Base-by-base conservation (phyloP, 2,888 invertebrate genomes). In the Parasteatoda lunata region DNA sequence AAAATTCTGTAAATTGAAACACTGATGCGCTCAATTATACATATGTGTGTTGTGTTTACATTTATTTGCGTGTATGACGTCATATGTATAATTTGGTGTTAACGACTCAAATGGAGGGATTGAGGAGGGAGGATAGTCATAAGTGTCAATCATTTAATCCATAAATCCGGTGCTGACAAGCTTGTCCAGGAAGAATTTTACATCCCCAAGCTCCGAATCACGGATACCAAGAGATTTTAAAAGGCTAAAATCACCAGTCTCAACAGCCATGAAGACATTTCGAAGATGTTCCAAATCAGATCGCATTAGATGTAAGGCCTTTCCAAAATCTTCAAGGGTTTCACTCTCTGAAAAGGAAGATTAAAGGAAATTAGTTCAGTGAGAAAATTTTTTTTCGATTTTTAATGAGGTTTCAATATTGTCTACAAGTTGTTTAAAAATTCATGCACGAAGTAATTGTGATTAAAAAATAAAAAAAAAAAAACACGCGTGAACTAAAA, bases 141-240 rank as follows among this genome's bases (percentile, higher is more conserved):
- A 6, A n/a, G 48, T 71, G n/a, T 64, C 48, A 71, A n/a, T 11
- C 47, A n/a, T 77, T 89, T 89, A 97, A 94, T 97, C 97, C 93
- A 98, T 95, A 93, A 98, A 98, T 90, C 97, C 97, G 90, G 97
- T 98, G 93, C 97, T 97, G 88, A 97, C 97, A 91, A 98, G 94
- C 93, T 97, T 97, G 93, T 97, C 97, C 91, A 98, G 94, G 94
- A 98, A 98, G 93, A 97, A 97, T 92, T 97, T 97, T 82, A 98
- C 97, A 91, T 98, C 97, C n/a, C 97, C 97, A 89, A 98, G 94
- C 92, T 97, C 97, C 0, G 97, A 97, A 92, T 98, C 97, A 93
- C 97, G 97, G 93, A 98, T 97, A 90, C 97, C 97, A 89, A 98
- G 94, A 11, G 97, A 97, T 92, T 97, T 97, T 87, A 98, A 93